Evolutionary conservation across 1,140 invertebrate species (phyloP), one percentile per base, ranked within the genome.

Genomic region (Bathynomus jamesi): DNA sequence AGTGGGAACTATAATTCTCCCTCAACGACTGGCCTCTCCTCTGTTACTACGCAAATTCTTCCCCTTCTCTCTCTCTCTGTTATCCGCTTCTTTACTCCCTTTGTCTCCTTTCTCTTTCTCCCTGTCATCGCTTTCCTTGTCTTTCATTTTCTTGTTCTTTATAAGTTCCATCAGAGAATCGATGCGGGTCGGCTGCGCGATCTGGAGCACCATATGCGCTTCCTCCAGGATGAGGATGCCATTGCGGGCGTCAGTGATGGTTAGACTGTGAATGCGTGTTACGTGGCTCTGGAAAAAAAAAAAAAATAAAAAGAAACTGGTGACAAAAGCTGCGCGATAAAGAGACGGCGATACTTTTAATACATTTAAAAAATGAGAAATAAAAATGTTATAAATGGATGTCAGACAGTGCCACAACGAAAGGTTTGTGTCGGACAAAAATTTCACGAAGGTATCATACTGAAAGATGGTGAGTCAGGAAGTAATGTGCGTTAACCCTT

Each of bases 191-290:
- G 83, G 83, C 68, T 81, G 81, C 0, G 81, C 80, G 61, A 82
- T 84, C 69, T 87, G 86, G 0, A 88, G 80, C 3, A 88, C 87
- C 67, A 87, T 86, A 67, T 87, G 86, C 0, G 87, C 87, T 74
- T 87, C 87, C 67, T 87, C 86, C 78, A 88, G 83, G 10, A 88
- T 87, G 28, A 87, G 82, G 0, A 88, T 80, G 0, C 85, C 86
- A 76, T 87, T 86, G 10, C 86, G 82, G 0, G 87, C 87, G 69
- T 87, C 86, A 66, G 81, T 83, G 32, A 83, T 83, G 0, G 85
- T 83, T 4, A 87, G 80, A 13, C 84, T 84, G 78, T 88, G 87
- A 3, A 83, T 80, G 3, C 83, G 79, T 11, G 86, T 85, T 2
- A 87, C 86, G 78, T 88, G 87, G 2, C 83, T 81, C 75, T 85